A percentile compares a stretch with the other conserved stretches of the same genome.
Conservation (phyloP, 1,140 invertebrate species). For the Drosophila bocki region DNA sequence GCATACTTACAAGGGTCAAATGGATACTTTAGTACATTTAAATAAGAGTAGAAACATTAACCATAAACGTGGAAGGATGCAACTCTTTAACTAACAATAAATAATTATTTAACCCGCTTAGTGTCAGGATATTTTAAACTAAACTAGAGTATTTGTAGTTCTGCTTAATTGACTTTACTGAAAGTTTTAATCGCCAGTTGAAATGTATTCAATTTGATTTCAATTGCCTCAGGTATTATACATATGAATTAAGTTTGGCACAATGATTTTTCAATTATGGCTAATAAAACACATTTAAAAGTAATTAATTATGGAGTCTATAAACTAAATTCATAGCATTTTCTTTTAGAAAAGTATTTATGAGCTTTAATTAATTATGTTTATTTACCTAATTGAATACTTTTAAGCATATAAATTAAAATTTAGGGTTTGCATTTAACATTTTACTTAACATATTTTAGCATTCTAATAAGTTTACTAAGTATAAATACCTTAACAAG, state of each 20-base stretch:
- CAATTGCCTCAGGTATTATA: neutral
- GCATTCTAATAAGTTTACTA: too few relatives aligned
- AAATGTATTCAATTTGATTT: neutral
- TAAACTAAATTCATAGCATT: neutral
- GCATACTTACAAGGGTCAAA: slow-evolving; percentile 33
- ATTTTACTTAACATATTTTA: too few relatives aligned
- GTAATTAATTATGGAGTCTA: neutral
- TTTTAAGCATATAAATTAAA: neutral
- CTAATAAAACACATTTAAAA: neutral
- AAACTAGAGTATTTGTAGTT: neutral
- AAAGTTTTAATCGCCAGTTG: neutral
- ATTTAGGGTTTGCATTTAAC: too few relatives aligned
- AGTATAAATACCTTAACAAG: too few relatives aligned
- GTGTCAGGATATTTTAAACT: neutral
- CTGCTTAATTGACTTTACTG: neutral
- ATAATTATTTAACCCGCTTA: neutral
- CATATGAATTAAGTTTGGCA: neutral
- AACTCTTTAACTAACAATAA: neutral
- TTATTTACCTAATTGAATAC: neutral
- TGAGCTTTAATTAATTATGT: neutral
- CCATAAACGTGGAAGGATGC: neutral
- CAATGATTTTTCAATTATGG: neutral
- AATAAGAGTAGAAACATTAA: neutral
- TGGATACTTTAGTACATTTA: slow-evolving; percentile 7
- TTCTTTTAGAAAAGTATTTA: neutral